Conservation (phyloP, 2,797 vertebrate genomes). For the Botia kubotai region DNA sequence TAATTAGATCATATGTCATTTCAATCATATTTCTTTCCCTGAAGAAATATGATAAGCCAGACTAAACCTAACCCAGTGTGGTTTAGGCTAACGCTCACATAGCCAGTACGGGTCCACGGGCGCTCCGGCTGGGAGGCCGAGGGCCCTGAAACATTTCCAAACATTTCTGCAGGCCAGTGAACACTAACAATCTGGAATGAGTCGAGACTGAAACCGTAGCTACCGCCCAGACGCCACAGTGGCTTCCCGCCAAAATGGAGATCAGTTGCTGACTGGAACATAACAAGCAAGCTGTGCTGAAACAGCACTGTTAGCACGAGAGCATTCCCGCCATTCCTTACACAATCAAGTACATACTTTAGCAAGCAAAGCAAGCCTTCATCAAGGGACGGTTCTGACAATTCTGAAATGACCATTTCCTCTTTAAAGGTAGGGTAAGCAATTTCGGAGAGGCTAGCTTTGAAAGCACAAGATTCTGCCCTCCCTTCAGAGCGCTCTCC, state of each 20-base stretch:
- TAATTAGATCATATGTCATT: too few relatives aligned
- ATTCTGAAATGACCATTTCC: background rate
- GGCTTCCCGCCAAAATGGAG: slow-evolving; percentile 1
- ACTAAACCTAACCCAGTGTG: too few relatives aligned
- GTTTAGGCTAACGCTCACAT: too few relatives aligned
- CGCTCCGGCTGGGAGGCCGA: too few relatives aligned
- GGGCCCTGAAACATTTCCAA: too few relatives aligned
- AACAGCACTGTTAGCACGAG: background rate
- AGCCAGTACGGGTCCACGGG: too few relatives aligned
- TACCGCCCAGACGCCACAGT: background rate
- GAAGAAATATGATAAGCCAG: too few relatives aligned
- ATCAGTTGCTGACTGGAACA: slow-evolving; percentile 6
- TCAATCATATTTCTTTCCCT: too few relatives aligned
- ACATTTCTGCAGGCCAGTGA: background rate
- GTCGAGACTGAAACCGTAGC: background rate
- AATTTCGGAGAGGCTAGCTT: too few relatives aligned
- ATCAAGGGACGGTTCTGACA: background rate
- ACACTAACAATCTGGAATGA: background rate
- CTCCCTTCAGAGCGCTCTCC: too few relatives aligned
- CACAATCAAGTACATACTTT: background rate
- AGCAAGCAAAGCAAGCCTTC: background rate
- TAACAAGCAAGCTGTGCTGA: slow-evolving; percentile 1
- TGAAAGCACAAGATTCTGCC: too few relatives aligned
- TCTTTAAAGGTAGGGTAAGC: too few relatives aligned
- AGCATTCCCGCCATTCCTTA: background rate